Evolutionary conservation across 2,888 invertebrate species (phyloP), one percentile per base, ranked within the genome.

Genomic region (Antheraea yamamai): DNA sequence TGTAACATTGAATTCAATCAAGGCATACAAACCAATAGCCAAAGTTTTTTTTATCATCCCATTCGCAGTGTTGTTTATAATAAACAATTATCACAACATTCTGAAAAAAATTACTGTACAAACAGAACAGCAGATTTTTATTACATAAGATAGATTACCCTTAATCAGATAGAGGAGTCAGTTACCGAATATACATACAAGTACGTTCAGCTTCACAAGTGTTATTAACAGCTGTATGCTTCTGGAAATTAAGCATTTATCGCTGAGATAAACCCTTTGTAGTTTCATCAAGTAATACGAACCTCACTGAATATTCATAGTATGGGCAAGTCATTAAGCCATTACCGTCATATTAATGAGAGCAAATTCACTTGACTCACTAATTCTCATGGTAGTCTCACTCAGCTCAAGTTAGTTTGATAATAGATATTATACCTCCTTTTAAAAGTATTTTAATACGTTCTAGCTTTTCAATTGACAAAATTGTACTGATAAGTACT

Each of bases 291-390:
- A 85, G 82, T 84, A 86, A 86, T 84, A 86, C 87, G 82, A 85
- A 81, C 82, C 77, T 77, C 78, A 77, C 80, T 89, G 88, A 90
- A 91, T 91, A 91, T 91, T 90, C 89, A 90, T 89, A 82, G 81
- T 82, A 84, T 81, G 84, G 83, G 82, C 79, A 83, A 87, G 86
- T 88, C 85, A 88, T 88, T 88, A 87, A 81, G 83, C 78, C 77
- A 85, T 87, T 87, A 88, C 86, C 87, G 83, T 80, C 78, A 82
- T 84, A 87, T 84, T 88, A 85, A 84, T 85, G 81, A 81, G 83
- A 85, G 86, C 86, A 86, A 88, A 86, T 87, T 84, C 80, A 82
- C 85, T 82, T 82, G 79, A 82, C 77, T 71, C n/a, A 72, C 61
- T 71, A 75, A 75, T 75, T 72, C 61, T 71, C 74, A 70, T 39